A percentile compares a stretch with the other conserved stretches of the same genome.
Evolutionary conservation across 1,140 invertebrate species (phyloP).

Genomic region (Leptinotarsa defecta): DNA sequence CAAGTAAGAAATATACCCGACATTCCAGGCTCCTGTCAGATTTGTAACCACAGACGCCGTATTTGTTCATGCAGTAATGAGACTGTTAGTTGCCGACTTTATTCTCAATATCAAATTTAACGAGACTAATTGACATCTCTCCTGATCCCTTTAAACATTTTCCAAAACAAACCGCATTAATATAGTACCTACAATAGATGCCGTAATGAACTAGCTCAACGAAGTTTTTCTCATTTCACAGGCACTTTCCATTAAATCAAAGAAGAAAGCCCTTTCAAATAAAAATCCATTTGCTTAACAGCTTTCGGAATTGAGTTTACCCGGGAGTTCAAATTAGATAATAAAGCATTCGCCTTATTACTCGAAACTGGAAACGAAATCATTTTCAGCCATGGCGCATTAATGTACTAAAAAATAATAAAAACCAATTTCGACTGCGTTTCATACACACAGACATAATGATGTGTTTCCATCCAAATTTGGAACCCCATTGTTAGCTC

Average conservation of each 20-base stretch:
- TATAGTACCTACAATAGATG: not conserved
- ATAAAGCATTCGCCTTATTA: slow-evolving; percentile 6
- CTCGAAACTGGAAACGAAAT: not conserved
- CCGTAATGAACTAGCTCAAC: not conserved
- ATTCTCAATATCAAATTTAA: too few relatives aligned
- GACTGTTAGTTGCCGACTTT: too few relatives aligned
- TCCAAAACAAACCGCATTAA: too few relatives aligned
- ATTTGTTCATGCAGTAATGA: too few relatives aligned
- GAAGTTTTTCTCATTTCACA: not conserved
- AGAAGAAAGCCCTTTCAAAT: not conserved
- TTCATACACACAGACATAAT: too few relatives aligned
- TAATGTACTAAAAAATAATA: not conserved
- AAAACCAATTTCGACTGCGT: not conserved
- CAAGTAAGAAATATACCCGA: too few relatives aligned
- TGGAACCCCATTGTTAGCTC: too few relatives aligned
- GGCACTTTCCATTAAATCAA: not conserved
- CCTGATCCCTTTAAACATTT: too few relatives aligned
- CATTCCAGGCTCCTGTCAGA: too few relatives aligned
- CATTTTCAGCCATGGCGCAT: not conserved
- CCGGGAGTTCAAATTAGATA: not conserved
- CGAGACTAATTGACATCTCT: too few relatives aligned
- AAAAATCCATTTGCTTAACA: slow-evolving; percentile 6
- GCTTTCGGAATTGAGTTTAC: not conserved
- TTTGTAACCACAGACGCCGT: too few relatives aligned
- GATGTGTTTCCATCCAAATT: too few relatives aligned